Base-by-base conservation (phyloP, 2,888 invertebrate genomes). In the Masnerella sp. region DNA sequence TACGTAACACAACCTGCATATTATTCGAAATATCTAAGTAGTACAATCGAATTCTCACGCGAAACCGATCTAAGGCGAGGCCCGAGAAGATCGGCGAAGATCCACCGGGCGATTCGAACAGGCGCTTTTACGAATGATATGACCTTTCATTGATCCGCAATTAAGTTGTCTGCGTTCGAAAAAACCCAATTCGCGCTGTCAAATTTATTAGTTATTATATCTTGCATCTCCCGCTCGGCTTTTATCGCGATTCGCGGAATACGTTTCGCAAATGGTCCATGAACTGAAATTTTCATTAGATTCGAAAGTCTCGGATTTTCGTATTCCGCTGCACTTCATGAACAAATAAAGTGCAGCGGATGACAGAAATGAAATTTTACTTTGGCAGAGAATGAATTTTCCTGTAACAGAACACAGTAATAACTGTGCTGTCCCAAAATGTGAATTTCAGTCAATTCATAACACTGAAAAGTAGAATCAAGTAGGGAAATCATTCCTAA, bases 1-100 rank as follows among this genome's bases (percentile, higher is more conserved):
- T 62, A 28, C 32, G 32, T 42, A 62, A 62, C 25, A 22, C 40
- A 51, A 34, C 14, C 7, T 28, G 36, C 12, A 28, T 17, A 67
- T 54, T 74, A 74, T 74, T 74, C 58, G 34, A 25, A 47, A 25
- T 74, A 69, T 74, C 69, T 49, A 74, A 74, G 69, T 58, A 36
- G 69, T 17, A 65, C 74, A 74, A 74, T 74, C 74, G 28, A 38
- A 14, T 74, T 74, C 69, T 74, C 74, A 74, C 69, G 74, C 56
- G 68, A 45, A 36, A 42, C 18, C 9, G 12, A 58, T 67, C 52
- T 67, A 67, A 74, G 67, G 62, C 43, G 74, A 74, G 74, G 74
- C 54, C 62, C 52, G 58, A 52, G 34, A 52, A 42, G 49, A 67
- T 56, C 56, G 36, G 5, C 54, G 64, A 71, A 65, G 71, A 71